Base-by-base conservation (phyloP, 2,797 vertebrate species). In the Gouania willdenowi region DNA sequence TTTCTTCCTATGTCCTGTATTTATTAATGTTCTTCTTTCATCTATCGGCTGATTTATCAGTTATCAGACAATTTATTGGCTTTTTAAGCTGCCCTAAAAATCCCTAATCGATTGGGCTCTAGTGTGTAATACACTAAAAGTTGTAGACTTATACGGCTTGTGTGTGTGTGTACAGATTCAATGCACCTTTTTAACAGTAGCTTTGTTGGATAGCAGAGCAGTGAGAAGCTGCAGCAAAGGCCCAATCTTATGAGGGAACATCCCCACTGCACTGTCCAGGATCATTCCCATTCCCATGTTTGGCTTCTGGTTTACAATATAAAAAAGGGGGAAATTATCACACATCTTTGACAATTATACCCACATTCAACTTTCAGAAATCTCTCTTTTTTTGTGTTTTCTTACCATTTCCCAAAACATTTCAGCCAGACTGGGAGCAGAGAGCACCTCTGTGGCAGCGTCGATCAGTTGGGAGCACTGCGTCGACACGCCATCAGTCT, bases 391-490 rank as follows among this genome's bases (percentile, higher is more conserved):
- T 23, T 3, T 11, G 26, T 60, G 6, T 34, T 9, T 22, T 71
- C 93, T 92, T 75, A 99, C 97, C 16, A 93, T 92, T 81, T 96
- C 95, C 97, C 97, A 99, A 66, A 99, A 98, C 15, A 97, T 85
- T 68, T 97, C 94, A 5, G 96, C 93, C 68, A 99, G 89, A 76
- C 85, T 95, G 39, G 94, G 91, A 53, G 93, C 91, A 46, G 92
- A 88, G 19, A 99, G 84, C 25, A 98, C 97, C 71, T 98, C 94
- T 73, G 94, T 98, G 0, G 94, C 94, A 6, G 91, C 91, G 44
- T 96, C 92, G 8, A 97, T 94, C 53, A 98, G 83, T 64, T 97
- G 90, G 90, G 72, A 77, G 35, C 55, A 59, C 61, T 74, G 71
- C 0, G 70, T 59, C 5, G 39, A 59, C 20, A 59, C 62, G 4